Evolutionary conservation across 2,797 vertebrate genomes (phyloP), one percentile per base, ranked within the genome.

Genomic region (Acipenser transmontanus): DNA sequence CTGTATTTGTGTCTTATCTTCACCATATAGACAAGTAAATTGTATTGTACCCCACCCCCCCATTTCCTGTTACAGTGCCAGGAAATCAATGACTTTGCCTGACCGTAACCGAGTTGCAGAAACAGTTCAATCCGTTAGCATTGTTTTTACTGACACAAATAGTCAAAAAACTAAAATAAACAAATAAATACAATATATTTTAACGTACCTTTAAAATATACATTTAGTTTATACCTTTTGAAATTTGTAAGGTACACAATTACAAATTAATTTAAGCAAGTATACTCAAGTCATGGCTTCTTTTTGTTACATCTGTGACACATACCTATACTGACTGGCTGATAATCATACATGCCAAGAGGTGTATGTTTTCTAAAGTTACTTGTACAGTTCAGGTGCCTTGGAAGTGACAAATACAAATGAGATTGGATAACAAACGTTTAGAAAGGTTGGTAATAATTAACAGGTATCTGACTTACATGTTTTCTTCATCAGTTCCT

Each of bases 51-150:
- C 71, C 77, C 85, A 78, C 60, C 79, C 76, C 76, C 79, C 20
- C 70, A 66, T 72, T 85, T 87, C 85, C 86, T 84, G 80, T 77
- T 72, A 81, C 80, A 75, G 75, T 81, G 80, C 77, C 85, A 87
- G 85, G 83, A 79, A 74, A 74, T 74, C 71, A 69, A 50, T n/a
- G 67, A 69, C 71, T 64, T 69, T 68, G 61, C 61, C 69, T 70
- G 51, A 71, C 57, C 73, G 65, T 9, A 64, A 50, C 62, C 50
- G 66, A 66, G 65, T 59, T 47, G 65, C 62, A 68, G 64, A 64
- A 17, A 65, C 60, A 57, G 49, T 61, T 62, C 68, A 64, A 54
- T 63, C 66, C 57, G 50, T 69, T 7, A 17, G 14, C 54, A 50
- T 6, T 47, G 54, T 8, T 17, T 14, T 6, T 7, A 48, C 62